Percentiles rank a stretch among this genome's conserved stretches.
These are phyloP conservation scores for Meda fulgida DNA, from an alignment of 2,797 vertebrate genomes.

Conservation along the genomic window DNA sequence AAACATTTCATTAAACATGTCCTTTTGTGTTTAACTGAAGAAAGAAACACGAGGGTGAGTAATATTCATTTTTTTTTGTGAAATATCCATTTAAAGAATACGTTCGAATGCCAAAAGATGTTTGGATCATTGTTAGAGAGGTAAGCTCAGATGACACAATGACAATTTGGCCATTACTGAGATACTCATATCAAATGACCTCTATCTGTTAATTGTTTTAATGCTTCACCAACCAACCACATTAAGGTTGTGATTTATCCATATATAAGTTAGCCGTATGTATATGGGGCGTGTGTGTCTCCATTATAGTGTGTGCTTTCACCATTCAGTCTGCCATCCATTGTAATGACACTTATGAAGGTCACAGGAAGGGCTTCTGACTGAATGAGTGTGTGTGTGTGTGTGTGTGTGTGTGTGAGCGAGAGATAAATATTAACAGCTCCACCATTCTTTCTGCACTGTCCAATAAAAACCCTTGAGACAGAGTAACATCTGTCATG, in stretches of 20 bases:
- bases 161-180: slow-evolving; percentile 45
- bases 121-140: slow-evolving; percentile 5
- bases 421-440: slow-evolving; percentile 49
- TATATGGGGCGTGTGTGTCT: slow-evolving; percentile 28
- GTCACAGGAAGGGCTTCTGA: slow-evolving; percentile 42
- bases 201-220: slow-evolving; percentile 48
- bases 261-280: slow-evolving; percentile 21
- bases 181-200: slow-evolving; percentile 49
- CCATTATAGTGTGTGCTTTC: slow-evolving; percentile 7
- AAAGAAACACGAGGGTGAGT: not conserved
- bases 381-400: slow-evolving; percentile 28
- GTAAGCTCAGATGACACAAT: slow-evolving; percentile 15
- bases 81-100: not conserved
- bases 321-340: slow-evolving; percentile 13
- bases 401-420: not conserved
- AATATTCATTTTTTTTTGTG: not conserved
- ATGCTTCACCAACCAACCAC: slow-evolving; percentile 54
- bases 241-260: slow-evolving; percentile 15
- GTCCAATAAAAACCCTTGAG: slow-evolving; percentile 59
- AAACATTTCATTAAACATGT: not conserved
- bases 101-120: not conserved
- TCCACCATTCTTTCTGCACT: slow-evolving; percentile 50
- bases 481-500: slow-evolving; percentile 58
- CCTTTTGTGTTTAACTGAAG: not conserved
- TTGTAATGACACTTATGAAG: slow-evolving; percentile 52